Evolutionary conservation across 2,113 vertebrate genomes (phyloP).

Genomic region (Podilymbus podiceps): DNA sequence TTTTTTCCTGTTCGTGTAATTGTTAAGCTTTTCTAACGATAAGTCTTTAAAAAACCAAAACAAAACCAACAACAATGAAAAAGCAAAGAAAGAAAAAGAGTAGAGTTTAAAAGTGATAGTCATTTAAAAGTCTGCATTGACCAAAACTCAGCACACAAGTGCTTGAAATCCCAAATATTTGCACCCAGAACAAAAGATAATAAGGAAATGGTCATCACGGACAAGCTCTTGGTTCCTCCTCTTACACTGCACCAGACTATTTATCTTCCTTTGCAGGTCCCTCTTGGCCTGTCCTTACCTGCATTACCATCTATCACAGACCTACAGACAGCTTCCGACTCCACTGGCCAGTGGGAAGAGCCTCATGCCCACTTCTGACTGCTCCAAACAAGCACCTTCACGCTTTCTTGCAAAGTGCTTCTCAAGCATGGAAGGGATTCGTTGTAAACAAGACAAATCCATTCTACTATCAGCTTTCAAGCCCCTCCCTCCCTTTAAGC

Average conservation of each 20-base stretch:
- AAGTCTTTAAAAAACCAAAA: background rate
- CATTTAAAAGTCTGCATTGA: background rate
- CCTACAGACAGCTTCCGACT: background rate
- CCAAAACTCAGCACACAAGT: background rate
- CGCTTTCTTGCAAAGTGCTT: background rate
- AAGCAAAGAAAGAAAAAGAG: background rate
- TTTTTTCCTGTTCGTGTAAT: background rate
- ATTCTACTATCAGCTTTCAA: background rate
- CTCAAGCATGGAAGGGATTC: background rate
- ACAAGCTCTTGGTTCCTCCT: background rate
- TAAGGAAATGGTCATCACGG: background rate
- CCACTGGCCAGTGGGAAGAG: background rate
- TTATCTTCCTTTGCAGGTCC: background rate
- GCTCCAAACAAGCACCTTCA: background rate
- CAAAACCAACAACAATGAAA: background rate
- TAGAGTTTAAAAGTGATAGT: background rate
- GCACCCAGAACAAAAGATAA: background rate
- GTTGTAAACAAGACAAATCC: background rate
- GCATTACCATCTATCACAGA: background rate
- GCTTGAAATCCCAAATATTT: background rate
- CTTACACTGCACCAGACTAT: background rate
- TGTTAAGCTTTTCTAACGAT: slow-evolving; percentile 18
- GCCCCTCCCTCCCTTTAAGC: background rate
- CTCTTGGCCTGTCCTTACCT: background rate
- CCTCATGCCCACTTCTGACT: background rate